A percentile compares a stretch with the other conserved stretches of the same genome.
These are phyloP conservation scores for Chamaetylas fuelleborni DNA, from an alignment of 2,113 vertebrate genomes.

Conservation along the genomic window DNA sequence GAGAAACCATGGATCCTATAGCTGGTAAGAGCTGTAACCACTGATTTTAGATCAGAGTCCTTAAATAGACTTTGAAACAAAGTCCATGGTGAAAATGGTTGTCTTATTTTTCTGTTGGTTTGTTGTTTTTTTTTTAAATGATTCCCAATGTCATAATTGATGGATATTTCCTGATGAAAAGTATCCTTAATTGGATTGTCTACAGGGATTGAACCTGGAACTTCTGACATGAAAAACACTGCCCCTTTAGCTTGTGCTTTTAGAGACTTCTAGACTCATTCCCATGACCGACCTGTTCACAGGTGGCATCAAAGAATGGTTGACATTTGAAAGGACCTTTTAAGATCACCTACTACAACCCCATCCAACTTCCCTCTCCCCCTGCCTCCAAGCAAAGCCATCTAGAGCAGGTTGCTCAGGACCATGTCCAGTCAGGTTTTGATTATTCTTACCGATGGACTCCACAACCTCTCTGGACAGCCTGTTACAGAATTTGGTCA, in stretches of 20 bases:
- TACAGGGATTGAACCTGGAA: neutral
- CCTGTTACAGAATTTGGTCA: neutral
- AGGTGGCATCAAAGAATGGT: neutral
- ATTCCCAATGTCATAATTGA: neutral
- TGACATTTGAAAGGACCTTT: conserved; percentile 2
- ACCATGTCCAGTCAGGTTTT: neutral
- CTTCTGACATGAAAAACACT: conserved; percentile 6
- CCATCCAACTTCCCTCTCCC: neutral
- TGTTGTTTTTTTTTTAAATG: neutral
- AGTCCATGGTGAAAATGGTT: neutral
- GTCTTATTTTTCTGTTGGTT: neutral
- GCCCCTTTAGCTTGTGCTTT: conserved; percentile 1
- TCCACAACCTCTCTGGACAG: neutral
- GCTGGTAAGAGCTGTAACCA: conserved; percentile 82
- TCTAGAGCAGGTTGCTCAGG: neutral
- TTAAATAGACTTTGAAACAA: conserved; percentile 25
- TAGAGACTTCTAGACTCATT: conserved; percentile 3
- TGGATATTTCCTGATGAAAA: neutral
- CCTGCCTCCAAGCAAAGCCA: neutral
- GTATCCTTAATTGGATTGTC: neutral
- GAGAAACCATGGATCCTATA: conserved; percentile 99
- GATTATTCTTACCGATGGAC: neutral
- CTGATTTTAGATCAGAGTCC: conserved; percentile 37
- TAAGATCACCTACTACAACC: neutral
- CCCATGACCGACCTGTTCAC: neutral